Evolutionary conservation across 2,113 vertebrate species (phyloP).

Genomic region (Saimiri boliviensis): DNA sequence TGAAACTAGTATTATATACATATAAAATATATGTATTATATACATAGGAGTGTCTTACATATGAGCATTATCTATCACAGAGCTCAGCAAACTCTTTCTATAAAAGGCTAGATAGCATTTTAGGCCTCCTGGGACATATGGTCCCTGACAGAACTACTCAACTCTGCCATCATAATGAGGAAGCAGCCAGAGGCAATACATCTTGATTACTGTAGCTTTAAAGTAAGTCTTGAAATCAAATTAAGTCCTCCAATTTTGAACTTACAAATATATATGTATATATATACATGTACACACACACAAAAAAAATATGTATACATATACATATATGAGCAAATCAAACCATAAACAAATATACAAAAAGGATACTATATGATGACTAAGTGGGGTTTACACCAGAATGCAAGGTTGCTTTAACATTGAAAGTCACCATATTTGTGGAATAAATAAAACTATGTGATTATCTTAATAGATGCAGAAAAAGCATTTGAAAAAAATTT

Average conservation of each 20-base stretch:
- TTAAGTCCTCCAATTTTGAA: background rate
- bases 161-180: background rate
- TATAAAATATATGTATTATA: background rate
- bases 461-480: background rate
- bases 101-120: background rate
- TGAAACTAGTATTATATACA: conserved; percentile 3
- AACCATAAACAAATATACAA: too few relatives aligned
- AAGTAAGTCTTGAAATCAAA: background rate
- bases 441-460: background rate
- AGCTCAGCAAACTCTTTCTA: background rate
- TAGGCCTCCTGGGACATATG: background rate
- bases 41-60: background rate
- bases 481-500: background rate
- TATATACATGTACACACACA: too few relatives aligned
- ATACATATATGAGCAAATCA: too few relatives aligned
- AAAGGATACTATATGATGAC: too few relatives aligned
- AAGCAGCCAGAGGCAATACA: background rate
- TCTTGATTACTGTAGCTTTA: background rate
- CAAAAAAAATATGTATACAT: too few relatives aligned
- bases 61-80: background rate
- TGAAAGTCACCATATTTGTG: too few relatives aligned
- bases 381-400: too few relatives aligned
- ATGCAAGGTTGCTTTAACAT: too few relatives aligned
- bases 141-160: background rate
- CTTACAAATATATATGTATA: background rate